Base-by-base conservation (phyloP, 2,797 vertebrate species). In the Xyrichtys novacula region DNA sequence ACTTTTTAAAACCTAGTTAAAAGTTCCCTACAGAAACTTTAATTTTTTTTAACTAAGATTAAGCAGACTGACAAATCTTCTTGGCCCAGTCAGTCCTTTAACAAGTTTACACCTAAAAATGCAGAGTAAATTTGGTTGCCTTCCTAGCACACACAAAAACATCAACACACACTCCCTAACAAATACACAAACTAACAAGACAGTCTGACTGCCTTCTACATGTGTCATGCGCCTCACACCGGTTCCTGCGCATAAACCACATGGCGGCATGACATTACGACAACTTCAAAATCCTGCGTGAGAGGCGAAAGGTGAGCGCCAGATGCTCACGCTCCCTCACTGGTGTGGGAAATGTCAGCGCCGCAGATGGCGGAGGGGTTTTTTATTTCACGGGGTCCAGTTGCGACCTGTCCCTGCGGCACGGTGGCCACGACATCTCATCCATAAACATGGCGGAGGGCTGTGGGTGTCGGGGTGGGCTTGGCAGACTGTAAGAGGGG, bases 361-460 rank as follows among this genome's bases (percentile, higher is more conserved):
- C 55, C 73, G 75, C 91, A 91, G 89, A 90, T 89, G 91, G 90
- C 4, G 5, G 32, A 46, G 47, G 20, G 12, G 43, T 63, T 79
- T 78, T 87, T 57, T 59, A 52, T 59, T 81, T 84, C 4, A 5
- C 17, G 0, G 54, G 76, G 83, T 86, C 80, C 38, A 11, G 75
- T 76, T 76, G 83, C 25, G 71, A 84, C 74, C 79, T 75, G 84
- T 88, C 88, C 77, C 85, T 7, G 74, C 25, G 72, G 84, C 57
- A 75, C 25, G 12, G 59, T 28, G 7, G 36, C 28, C 25, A 32
- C 61, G 68, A 85, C 88, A 59, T 81, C 88, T 92, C 88, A 92
- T 92, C 86, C 89, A 92, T 92, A 92, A 88, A 92, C 88, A 92
- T 91, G 77, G 46, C 5, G 25, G 62, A 29, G 28, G 73, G 62